Conservation (phyloP, 1,140 invertebrate species). For the Antheraea mylitta region DNA sequence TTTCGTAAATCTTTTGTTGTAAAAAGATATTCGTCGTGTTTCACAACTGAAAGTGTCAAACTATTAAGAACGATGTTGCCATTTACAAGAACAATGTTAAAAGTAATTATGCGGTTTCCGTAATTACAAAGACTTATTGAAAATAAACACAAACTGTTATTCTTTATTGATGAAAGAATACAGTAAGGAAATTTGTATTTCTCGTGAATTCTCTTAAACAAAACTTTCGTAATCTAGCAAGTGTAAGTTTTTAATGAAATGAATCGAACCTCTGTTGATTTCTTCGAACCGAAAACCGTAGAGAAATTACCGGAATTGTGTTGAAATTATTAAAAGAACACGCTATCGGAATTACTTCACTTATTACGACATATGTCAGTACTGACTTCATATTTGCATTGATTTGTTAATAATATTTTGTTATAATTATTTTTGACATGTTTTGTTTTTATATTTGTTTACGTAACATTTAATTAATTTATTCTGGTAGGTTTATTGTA, state of each 20-base stretch:
- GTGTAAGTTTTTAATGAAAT: not conserved
- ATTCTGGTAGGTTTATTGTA: no score
- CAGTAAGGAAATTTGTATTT: not conserved
- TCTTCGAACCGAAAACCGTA: no score
- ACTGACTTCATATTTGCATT: no score
- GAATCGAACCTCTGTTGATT: no score
- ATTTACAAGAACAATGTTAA: slow-evolving; percentile 21
- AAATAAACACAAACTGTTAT: not conserved
- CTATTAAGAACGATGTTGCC: not conserved
- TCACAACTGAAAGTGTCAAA: not conserved
- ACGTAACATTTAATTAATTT: no score
- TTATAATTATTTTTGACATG: no score
- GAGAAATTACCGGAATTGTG: no score
- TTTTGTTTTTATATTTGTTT: no score
- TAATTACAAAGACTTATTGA: slow-evolving; percentile 11
- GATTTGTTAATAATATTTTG: no score
- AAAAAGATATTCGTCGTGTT: not conserved
- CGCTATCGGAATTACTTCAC: no score
- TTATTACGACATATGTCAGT: no score
- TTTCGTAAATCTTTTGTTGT: not conserved
- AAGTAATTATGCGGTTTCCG: slow-evolving; percentile 28
- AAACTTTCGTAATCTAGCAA: not conserved
- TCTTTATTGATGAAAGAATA: not conserved
- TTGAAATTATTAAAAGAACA: no score
- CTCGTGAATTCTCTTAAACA: not conserved